phyloP scores from a whole-genome alignment of 2,113 vertebrate genomes.

The Labeo rohita region DNA sequence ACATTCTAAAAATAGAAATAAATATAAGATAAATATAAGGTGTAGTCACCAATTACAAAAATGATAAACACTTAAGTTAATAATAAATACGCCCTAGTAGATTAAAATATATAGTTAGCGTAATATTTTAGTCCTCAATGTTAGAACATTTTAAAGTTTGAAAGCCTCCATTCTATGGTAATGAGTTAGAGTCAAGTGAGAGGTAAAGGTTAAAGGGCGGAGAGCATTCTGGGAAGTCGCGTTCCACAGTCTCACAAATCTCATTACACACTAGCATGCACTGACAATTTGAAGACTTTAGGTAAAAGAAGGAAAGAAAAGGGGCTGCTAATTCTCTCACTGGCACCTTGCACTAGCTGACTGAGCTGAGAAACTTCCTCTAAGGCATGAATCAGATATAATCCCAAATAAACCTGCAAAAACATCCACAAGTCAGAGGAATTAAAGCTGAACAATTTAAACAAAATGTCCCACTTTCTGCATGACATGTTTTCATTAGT shows the following conservation, averaged over 20 bases:
- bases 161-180: neutral
- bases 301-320: neutral
- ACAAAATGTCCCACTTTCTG: neutral
- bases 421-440: neutral
- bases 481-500: neutral
- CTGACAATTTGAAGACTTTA: neutral
- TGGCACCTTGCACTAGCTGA: neutral
- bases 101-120: no score
- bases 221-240: conserved; percentile 13
- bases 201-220: neutral
- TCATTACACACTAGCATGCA: conserved; percentile 30
- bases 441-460: neutral
- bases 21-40: no score
- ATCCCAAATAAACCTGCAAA: neutral
- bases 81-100: no score
- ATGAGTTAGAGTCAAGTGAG: conserved; percentile 1
- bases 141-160: neutral
- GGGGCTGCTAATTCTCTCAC: neutral
- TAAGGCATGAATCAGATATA: neutral
- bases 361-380: neutral
- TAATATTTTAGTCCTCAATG: neutral
- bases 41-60: no score
- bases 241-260: conserved; percentile 13
- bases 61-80: no score
- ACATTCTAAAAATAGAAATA: no score